A percentile compares a stretch with the other conserved stretches of the same genome.
These are phyloP conservation scores for Crossocerus cetratus DNA, from an alignment of 2,888 invertebrate species.

Conservation along the genomic window DNA sequence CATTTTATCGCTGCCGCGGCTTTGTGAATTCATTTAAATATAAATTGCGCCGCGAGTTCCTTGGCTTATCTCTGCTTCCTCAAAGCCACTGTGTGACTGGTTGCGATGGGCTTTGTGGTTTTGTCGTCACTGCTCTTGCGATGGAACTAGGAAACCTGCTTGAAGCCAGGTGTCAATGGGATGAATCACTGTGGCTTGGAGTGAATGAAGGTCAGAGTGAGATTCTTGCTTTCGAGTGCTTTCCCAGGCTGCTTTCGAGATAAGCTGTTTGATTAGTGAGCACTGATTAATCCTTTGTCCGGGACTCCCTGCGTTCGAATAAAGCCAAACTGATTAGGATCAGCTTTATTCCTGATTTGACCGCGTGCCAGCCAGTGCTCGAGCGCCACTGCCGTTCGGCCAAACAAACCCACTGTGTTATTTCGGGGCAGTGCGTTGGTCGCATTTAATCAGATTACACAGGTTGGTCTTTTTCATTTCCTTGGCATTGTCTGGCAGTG, in stretches of 20 bases:
- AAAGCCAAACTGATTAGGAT: conserved; percentile 14
- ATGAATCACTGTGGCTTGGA: not conserved
- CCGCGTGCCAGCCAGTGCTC: not conserved
- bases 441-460: not conserved
- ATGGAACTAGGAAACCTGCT: not conserved
- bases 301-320: conserved; percentile 13
- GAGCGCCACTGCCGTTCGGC: not conserved
- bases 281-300: conserved; percentile 20
- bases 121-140: not conserved
- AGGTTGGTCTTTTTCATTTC: not conserved
- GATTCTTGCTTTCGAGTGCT: conserved; percentile 2
- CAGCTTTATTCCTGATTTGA: conserved; percentile 15
- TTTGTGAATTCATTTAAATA: conserved; percentile 17
- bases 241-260: not conserved
- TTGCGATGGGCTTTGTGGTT: not conserved
- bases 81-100: not conserved
- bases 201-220: not conserved
- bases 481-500: not conserved
- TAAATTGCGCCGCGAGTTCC: conserved; percentile 9
- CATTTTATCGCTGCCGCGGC: conserved; percentile 4
- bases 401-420: not conserved
- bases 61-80: not conserved
- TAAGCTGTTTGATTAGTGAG: conserved; percentile 10
- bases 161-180: conserved; percentile 1
- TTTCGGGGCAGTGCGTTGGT: not conserved